Percentiles rank a stretch among this genome's conserved stretches.
Conservation (phyloP, 2,888 invertebrate species). For the Lottia scabra region DNA sequence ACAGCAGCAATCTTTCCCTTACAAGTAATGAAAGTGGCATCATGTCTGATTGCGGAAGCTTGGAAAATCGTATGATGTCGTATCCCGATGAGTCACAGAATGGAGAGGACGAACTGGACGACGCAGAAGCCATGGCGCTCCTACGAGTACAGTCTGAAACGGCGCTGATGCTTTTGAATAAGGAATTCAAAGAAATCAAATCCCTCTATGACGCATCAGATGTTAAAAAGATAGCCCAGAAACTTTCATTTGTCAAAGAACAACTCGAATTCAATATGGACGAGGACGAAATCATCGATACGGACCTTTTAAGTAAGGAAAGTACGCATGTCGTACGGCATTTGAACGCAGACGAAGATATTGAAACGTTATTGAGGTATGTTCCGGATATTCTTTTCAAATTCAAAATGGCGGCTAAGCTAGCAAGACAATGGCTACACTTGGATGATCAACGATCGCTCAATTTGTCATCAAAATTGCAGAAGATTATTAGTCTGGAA, state of each 20-base stretch:
- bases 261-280: slow-evolving; percentile 50
- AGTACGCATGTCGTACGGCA: slow-evolving; percentile 47
- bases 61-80: slow-evolving; percentile 6
- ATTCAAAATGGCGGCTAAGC: slow-evolving; percentile 51
- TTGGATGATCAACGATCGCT: slow-evolving; percentile 53
- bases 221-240: slow-evolving; percentile 47
- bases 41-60: slow-evolving; percentile 21
- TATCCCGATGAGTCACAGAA: slow-evolving; percentile 28
- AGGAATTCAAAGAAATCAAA: slow-evolving; percentile 53
- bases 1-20: slow-evolving; percentile 41
- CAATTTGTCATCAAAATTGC: slow-evolving; percentile 46
- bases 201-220: slow-evolving; percentile 54
- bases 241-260: slow-evolving; percentile 50
- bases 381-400: slow-evolving; percentile 57
- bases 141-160: slow-evolving; percentile 46
- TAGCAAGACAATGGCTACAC: slow-evolving; percentile 52
- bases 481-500: slow-evolving; percentile 46
- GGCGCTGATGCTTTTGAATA: slow-evolving; percentile 45
- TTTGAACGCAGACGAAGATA: slow-evolving; percentile 44
- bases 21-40: slow-evolving; percentile 40
- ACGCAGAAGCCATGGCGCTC: slow-evolving; percentile 26
- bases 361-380: slow-evolving; percentile 43
- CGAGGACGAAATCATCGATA: slow-evolving; percentile 45
- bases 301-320: slow-evolving; percentile 49
- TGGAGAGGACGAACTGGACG: slow-evolving; percentile 35